Evolutionary conservation across 2,113 vertebrate genomes (phyloP).

Genomic region (Actinemys pallida): DNA sequence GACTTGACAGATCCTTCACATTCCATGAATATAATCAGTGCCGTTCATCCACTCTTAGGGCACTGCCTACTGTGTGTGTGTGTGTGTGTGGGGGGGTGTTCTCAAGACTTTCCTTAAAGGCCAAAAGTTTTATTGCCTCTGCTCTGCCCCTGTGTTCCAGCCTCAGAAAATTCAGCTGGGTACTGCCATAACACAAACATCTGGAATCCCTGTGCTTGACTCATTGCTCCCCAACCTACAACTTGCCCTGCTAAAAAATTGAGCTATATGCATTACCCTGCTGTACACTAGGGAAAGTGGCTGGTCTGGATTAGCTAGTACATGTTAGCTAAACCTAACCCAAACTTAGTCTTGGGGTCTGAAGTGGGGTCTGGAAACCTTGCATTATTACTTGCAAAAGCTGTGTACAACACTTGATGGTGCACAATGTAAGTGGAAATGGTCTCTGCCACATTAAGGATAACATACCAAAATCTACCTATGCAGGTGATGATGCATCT

Average conservation of each 20-base stretch:
- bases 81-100: rapidly evolving
- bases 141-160: neutral
- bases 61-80: neutral
- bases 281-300: no score
- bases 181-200: neutral
- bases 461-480: neutral
- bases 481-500: neutral
- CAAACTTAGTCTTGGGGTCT: neutral
- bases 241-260: neutral
- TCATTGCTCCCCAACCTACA: neutral
- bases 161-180: neutral
- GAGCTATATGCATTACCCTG: no score
- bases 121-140: no score
- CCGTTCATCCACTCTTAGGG: neutral
- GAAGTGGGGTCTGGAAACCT: neutral
- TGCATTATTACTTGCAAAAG: neutral
- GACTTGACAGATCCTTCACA: neutral
- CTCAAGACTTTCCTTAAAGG: neutral
- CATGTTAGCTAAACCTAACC: neutral
- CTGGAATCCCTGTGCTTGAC: neutral
- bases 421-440: neutral
- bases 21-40: neutral
- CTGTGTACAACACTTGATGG: neutral
- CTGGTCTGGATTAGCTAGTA: neutral
- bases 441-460: neutral